Evolutionary conservation across 2,888 invertebrate species (phyloP), one percentile per base, ranked within the genome.

Genomic region (Temnothorax ravouxi): DNA sequence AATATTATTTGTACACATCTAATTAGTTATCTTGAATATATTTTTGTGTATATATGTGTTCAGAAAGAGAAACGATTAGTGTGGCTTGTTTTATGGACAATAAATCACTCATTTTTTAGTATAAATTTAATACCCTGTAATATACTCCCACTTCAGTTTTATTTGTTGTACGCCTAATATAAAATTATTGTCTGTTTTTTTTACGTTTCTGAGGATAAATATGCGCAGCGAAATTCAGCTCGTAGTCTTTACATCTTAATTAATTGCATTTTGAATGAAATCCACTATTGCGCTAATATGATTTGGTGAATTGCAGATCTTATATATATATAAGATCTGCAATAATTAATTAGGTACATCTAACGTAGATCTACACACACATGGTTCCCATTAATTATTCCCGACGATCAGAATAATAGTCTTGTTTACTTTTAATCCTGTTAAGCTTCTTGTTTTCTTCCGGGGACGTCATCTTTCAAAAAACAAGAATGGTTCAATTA

Each of bases 41-140:
- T 3, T 61, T 25, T 29, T 21, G 41, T 59, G 6, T 6, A n/a
- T 3, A 1, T 9, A 2, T 11, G 1, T 59, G 5, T 47, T 47
- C 9, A 13, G 5, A 8, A 47, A 18, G 15, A 44, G 4, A 47
- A 9, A 34, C 5, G 34, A n/a, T 34, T 18, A 61, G 21, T 75
- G 34, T 50, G 13, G 15, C 5, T 62, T 21, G 1, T 75, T 44
- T 59, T 25, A 25, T 6, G 11, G 3, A 41, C n/a, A 13, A 25
- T 72, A 25, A 44, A 44, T 74, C 3, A 56, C 41, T 18, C 44
- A 50, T 50, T 59, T 1, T 29, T 59, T 44, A 74, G n/a, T 44
- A 54, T 75, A 72, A 50, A 21, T 75, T 62, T 47, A 44, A 75
- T 61, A 61, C n/a, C 62, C 4, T 29, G n/a, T 44, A 29, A 74